Percentiles rank a stretch among this genome's conserved stretches.
Conservation (phyloP, 2,888 invertebrate species). For the Pinctada fucata region DNA sequence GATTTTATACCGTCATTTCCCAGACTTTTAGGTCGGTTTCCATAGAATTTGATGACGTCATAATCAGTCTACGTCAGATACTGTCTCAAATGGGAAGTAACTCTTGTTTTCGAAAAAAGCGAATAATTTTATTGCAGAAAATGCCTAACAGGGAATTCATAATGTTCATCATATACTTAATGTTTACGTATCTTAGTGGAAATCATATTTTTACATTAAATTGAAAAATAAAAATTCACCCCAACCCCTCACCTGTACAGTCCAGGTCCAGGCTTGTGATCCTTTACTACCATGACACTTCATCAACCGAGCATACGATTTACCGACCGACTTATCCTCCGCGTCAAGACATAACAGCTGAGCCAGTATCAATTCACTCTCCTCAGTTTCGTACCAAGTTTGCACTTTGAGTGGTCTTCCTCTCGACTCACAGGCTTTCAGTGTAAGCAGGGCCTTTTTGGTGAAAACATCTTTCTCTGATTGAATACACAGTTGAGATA, state of each 20-base stretch:
- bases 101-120: no score
- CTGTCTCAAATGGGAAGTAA: no score
- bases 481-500: constrained; percentile 87
- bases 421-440: constrained; percentile 78
- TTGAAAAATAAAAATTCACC: no score
- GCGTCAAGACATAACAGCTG: constrained; percentile 89
- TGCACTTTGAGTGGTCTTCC: constrained; percentile 34
- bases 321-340: constrained; percentile 78
- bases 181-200: no score
- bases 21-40: no score
- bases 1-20: no score
- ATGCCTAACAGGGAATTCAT: no score
- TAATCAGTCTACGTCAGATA: no score
- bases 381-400: constrained; percentile 81
- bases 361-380: constrained; percentile 88
- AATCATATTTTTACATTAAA: no score
- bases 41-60: no score
- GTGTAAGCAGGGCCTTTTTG: constrained; percentile 85
- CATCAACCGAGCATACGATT: constrained; percentile 84
- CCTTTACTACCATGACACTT: constrained; percentile 93
- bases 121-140: no score
- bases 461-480: constrained; percentile 87
- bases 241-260: constrained; percentile 81
- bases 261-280: constrained; percentile 94
- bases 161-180: no score